Evolutionary conservation across 1,140 invertebrate genomes (phyloP).

Genomic region (Drosophila truncata): DNA sequence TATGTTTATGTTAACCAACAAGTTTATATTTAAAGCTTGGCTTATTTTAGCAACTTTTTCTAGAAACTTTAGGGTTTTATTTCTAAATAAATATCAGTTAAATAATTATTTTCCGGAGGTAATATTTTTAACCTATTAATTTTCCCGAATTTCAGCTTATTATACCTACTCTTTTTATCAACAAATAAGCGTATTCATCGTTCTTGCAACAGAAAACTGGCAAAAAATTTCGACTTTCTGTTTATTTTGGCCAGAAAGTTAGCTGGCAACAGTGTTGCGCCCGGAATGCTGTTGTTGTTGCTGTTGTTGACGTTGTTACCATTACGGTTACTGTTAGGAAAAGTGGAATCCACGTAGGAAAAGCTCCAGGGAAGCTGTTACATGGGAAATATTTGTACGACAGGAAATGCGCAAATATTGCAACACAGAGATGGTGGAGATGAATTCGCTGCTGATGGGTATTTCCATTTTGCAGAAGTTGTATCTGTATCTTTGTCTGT

Average conservation of each 20-base stretch:
- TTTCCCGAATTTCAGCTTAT: not conserved
- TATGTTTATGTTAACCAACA: not conserved
- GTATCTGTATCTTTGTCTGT: constrained; percentile 39
- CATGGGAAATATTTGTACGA: constrained; percentile 78
- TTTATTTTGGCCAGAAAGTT: constrained; percentile 66
- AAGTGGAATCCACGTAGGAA: constrained; percentile 45
- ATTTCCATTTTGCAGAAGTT: constrained; percentile 50
- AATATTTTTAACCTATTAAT: not conserved
- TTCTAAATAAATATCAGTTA: too few relatives aligned
- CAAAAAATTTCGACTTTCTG: constrained; percentile 40
- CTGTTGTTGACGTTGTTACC: constrained; percentile 36
- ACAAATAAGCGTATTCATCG: not conserved
- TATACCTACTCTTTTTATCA: not conserved
- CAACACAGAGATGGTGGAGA: constrained; percentile 30
- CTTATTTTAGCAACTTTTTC: not conserved
- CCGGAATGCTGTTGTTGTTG: constrained; percentile 5
- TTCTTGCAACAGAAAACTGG: not conserved
- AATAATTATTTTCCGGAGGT: not conserved
- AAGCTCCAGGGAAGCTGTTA: constrained; percentile 65
- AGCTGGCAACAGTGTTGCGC: constrained; percentile 66
- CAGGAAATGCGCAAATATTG: constrained; percentile 81
- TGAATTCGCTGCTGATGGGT: constrained; percentile 43
- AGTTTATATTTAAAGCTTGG: not conserved
- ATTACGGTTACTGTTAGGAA: constrained; percentile 23
- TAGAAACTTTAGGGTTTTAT: too few relatives aligned